These are phyloP conservation scores for Heliconius eleuchia DNA, from an alignment of 1,140 invertebrate species.

Conservation along the genomic window DNA sequence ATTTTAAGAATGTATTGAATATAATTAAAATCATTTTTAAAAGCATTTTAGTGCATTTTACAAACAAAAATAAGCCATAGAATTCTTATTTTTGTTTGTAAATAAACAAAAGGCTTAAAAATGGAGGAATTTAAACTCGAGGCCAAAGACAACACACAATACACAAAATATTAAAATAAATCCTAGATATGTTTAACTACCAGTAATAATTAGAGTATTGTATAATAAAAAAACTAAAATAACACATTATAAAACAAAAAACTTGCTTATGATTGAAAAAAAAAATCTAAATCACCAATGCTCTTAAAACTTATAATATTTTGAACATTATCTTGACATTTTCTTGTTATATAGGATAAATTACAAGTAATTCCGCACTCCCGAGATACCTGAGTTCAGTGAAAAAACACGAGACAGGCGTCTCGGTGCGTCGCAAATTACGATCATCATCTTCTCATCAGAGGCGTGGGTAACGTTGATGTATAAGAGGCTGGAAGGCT, in stretches of 20 bases:
- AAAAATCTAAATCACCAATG: conserved; percentile 5
- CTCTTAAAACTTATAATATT: conserved; percentile 49
- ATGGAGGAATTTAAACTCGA: too few relatives aligned
- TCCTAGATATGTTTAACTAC: too few relatives aligned
- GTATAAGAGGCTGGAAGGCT: conserved; percentile 66
- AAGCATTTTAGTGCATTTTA: too few relatives aligned
- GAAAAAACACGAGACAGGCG: conserved; percentile 79
- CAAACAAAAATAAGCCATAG: too few relatives aligned
- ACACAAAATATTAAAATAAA: too few relatives aligned
- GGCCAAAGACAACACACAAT: too few relatives aligned
- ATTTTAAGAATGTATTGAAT: too few relatives aligned
- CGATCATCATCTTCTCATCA: conserved; percentile 81
- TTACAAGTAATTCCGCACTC: conserved; percentile 77
- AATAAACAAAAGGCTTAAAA: too few relatives aligned
- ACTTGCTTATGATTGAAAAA: background rate
- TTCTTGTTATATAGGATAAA: conserved; percentile 67
- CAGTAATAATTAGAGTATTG: too few relatives aligned
- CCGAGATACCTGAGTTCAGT: conserved; percentile 76
- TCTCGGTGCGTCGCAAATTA: conserved; percentile 80
- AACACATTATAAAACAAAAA: background rate
- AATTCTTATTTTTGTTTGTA: too few relatives aligned
- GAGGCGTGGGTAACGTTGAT: conserved; percentile 75
- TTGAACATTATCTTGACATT: conserved; percentile 50
- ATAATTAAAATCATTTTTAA: too few relatives aligned
- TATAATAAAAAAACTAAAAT: conserved; percentile 17